Evolutionary conservation across 2,113 vertebrate genomes (phyloP).

Genomic region (Syrrhaptes paradoxus): DNA sequence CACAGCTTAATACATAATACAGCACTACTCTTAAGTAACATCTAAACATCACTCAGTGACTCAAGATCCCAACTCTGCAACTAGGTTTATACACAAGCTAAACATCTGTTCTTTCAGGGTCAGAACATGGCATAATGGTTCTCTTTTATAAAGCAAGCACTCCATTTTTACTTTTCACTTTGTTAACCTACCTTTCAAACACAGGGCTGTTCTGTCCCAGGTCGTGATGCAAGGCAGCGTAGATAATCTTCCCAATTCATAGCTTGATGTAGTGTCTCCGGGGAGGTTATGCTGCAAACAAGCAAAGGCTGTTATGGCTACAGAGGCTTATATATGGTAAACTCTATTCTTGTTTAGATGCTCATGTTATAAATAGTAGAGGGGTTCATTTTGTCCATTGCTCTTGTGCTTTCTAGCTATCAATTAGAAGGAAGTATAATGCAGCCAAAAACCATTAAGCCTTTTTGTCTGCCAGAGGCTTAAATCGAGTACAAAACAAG

Average conservation of each 20-base stretch:
- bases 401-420: background rate
- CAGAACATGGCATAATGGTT: accelerated
- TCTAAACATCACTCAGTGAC: background rate
- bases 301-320: background rate
- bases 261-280: background rate
- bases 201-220: background rate
- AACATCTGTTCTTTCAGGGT: background rate
- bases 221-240: accelerated
- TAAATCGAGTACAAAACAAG: background rate
- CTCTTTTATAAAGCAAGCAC: background rate
- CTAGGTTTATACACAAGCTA: background rate
- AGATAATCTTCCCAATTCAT: background rate
- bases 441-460: background rate
- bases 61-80: background rate
- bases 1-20: background rate
- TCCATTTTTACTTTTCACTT: background rate
- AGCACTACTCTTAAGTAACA: background rate
- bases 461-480: background rate
- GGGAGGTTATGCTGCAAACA: background rate
- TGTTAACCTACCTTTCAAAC: background rate
- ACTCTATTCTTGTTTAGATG: background rate
- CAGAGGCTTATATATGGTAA: background rate
- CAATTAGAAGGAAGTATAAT: background rate
- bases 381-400: background rate
- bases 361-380: background rate